Evolutionary conservation across 2,888 invertebrate species (phyloP).

Genomic region (Yponomeuta evonymella): DNA sequence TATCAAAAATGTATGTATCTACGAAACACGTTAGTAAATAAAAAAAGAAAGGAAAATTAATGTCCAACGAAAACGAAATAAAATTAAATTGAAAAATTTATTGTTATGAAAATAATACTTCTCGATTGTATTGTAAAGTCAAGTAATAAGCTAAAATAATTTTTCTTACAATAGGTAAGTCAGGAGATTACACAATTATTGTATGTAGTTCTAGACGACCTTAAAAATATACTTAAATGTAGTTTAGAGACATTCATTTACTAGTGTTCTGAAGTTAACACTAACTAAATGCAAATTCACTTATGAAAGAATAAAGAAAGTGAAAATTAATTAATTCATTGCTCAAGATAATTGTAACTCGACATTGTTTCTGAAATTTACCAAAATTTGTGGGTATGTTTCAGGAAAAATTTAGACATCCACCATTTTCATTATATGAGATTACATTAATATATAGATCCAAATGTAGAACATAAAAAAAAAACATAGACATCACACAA

Average conservation of each 20-base stretch:
- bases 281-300: slow-evolving; percentile 1
- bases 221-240: slow-evolving; percentile 16
- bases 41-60: slow-evolving; percentile 39
- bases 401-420: slow-evolving; percentile 59
- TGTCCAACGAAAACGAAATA: slow-evolving; percentile 27
- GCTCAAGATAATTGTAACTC: slow-evolving; percentile 54
- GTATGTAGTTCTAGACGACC: slow-evolving; percentile 13
- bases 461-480: neutral
- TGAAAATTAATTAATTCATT: neutral
- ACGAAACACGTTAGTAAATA: slow-evolving; percentile 19
- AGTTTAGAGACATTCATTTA: slow-evolving; percentile 11
- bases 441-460: neutral
- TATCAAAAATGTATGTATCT: slow-evolving; percentile 12
- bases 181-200: slow-evolving; percentile 63
- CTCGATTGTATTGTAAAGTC: slow-evolving; percentile 42
- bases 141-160: slow-evolving; percentile 40
- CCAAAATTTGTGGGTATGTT: slow-evolving; percentile 54
- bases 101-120: slow-evolving; percentile 72
- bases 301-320: slow-evolving; percentile 1
- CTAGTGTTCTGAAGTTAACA: neutral
- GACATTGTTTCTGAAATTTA: slow-evolving; percentile 64
- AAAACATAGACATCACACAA: neutral
- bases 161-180: slow-evolving; percentile 51
- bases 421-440: slow-evolving; percentile 52
- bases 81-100: slow-evolving; percentile 42